These are phyloP conservation scores for Cryptophagus acutangulus DNA, from an alignment of 2,888 invertebrate genomes.

Conservation along the genomic window DNA sequence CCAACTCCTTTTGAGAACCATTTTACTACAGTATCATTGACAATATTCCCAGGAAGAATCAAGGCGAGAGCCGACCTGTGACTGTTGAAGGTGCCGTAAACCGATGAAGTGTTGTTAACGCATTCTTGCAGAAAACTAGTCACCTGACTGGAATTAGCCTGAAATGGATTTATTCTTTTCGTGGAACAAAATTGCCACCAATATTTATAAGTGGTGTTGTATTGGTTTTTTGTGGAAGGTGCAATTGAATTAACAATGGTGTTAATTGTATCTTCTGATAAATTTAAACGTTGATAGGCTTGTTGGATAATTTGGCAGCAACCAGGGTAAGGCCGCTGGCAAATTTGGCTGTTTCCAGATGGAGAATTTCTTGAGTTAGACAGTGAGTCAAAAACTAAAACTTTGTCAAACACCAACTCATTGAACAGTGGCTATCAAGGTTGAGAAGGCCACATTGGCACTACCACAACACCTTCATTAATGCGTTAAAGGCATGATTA, in stretches of 20 bases:
- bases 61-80: conserved; percentile 25
- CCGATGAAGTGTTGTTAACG: neutral
- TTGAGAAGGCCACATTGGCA: conserved; percentile 32
- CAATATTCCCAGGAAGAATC: conserved; percentile 17
- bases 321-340: conserved; percentile 28
- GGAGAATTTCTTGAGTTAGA: conserved; percentile 25
- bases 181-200: neutral
- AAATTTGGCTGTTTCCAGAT: conserved; percentile 26
- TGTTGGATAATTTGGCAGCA: conserved; percentile 26
- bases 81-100: conserved; percentile 23
- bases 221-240: conserved; percentile 25
- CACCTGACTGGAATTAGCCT: neutral
- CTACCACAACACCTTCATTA: conserved; percentile 31
- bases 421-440: conserved; percentile 34
- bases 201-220: conserved; percentile 18
- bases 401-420: conserved; percentile 7
- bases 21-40: conserved; percentile 17
- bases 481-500: neutral
- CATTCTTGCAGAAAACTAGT: neutral
- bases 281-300: conserved; percentile 8
- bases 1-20: conserved; percentile 25
- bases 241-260: conserved; percentile 23
- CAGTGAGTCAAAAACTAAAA: conserved; percentile 23
- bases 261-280: conserved; percentile 15
- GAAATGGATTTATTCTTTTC: neutral